These are phyloP conservation scores for Rhinoptilus africanus DNA, from an alignment of 2,113 vertebrate genomes.

Conservation along the genomic window DNA sequence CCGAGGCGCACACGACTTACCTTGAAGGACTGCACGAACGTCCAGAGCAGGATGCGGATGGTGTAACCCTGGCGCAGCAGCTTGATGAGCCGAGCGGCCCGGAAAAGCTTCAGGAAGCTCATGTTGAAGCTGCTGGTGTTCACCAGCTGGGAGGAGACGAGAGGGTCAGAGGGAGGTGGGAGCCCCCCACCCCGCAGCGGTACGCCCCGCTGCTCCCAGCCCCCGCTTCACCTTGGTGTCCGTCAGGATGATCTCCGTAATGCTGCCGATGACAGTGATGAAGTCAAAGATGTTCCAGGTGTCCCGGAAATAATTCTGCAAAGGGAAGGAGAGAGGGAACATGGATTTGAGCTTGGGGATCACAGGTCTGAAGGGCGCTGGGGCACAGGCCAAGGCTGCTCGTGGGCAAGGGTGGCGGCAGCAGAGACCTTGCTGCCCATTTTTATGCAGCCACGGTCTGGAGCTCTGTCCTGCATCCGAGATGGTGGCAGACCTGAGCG, in stretches of 20 bases:
- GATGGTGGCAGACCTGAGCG: not conserved
- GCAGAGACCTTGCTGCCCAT: not conserved
- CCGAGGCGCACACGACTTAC: conserved; percentile 40
- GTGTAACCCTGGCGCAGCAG: conserved; percentile 96
- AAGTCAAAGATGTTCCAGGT: conserved; percentile 99
- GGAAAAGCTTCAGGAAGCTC: conserved; percentile 97
- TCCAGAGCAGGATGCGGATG: conserved; percentile 97
- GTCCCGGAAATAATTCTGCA: conserved; percentile 96
- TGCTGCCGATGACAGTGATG: conserved; percentile 96
- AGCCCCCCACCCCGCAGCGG: not conserved
- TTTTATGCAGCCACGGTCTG: not conserved
- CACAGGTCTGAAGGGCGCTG: not conserved
- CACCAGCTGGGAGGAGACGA: conserved; percentile 71
- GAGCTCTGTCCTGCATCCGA: not conserved
- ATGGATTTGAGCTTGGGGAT: not conserved
- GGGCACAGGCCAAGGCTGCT: not conserved
- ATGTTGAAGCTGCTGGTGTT: conserved; percentile 91
- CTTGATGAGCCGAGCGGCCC: conserved; percentile 97
- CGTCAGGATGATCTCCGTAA: conserved; percentile 93
- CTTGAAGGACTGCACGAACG: conserved; percentile 98
- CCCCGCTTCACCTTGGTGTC: conserved; percentile 79
- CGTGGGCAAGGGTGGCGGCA: accelerated
- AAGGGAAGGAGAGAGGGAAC: not conserved
- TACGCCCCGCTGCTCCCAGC: not conserved
- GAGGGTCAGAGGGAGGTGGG: not conserved